These are phyloP conservation scores for Nephrocerus scutellatus DNA, from an alignment of 2,888 invertebrate genomes.

Conservation along the genomic window DNA sequence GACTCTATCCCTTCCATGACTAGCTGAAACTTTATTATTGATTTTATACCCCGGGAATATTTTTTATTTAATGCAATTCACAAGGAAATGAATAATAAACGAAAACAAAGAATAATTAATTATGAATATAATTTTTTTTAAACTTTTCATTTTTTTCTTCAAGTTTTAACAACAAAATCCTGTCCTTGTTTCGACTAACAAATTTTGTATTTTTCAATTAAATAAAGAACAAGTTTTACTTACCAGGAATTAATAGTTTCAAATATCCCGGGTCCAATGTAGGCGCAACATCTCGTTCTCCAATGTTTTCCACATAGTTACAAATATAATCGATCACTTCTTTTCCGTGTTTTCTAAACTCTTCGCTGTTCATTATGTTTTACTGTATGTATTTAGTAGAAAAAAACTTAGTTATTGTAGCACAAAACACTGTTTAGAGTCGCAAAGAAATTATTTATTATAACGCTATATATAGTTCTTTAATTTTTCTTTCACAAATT, in stretches of 20 bases:
- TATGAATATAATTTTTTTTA: no score
- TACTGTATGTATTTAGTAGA: conserved; percentile 1
- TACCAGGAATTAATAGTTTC: conserved; percentile 57
- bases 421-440: no score
- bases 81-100: neutral
- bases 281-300: conserved; percentile 64
- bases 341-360: conserved; percentile 67
- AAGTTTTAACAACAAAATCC: no score
- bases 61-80: no score
- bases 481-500: no score
- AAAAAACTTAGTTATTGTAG: no score
- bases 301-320: conserved; percentile 63
- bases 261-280: conserved; percentile 75
- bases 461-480: no score
- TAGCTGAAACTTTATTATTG: no score
- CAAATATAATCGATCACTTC: conserved; percentile 82
- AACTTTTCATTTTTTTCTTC: no score
- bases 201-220: neutral
- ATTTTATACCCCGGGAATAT: no score
- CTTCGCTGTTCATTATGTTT: conserved; percentile 63
- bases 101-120: conserved; percentile 5
- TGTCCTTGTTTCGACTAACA: neutral
- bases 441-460: no score
- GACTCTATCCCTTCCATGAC: no score
- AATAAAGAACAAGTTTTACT: conserved; percentile 13